phyloP scores from a whole-genome alignment of 2,797 vertebrate species.

The Hoplostethus atlanticus region DNA sequence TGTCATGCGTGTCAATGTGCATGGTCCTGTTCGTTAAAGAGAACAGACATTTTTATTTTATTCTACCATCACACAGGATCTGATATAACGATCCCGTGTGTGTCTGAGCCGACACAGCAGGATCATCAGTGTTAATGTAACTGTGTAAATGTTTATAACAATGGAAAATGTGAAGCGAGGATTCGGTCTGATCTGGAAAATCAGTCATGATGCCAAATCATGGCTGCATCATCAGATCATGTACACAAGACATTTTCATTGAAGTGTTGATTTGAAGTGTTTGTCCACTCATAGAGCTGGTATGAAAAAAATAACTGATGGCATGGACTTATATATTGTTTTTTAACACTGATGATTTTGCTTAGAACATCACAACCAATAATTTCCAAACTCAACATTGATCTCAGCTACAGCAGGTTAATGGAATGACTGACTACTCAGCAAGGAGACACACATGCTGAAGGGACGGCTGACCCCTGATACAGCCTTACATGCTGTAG shows the following conservation, averaged over 20 bases:
- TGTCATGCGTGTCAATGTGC: constrained; percentile 58
- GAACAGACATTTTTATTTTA: constrained; percentile 27
- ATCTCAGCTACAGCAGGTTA: not conserved
- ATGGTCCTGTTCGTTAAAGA: constrained; percentile 41
- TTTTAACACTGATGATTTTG: constrained; percentile 25
- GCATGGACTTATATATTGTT: constrained; percentile 15
- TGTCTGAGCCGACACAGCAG: too few species aligned
- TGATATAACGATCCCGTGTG: constrained; percentile 32
- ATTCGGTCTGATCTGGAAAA: not conserved
- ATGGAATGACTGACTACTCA: not conserved
- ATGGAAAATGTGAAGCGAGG: not conserved
- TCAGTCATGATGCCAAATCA: not conserved
- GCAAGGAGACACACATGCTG: too few species aligned
- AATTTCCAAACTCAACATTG: constrained; percentile 28
- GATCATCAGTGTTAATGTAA: too few species aligned
- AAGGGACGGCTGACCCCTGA: too few species aligned
- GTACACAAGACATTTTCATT: too few species aligned
- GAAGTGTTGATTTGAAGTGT: too few species aligned
- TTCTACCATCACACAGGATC: constrained; percentile 10
- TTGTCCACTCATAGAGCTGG: too few species aligned
- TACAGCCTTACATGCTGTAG: too few species aligned
- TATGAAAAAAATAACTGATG: constrained; percentile 6
- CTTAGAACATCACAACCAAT: not conserved
- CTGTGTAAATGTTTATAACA: too few species aligned
- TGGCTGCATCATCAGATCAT: too few species aligned